Evolutionary conservation across 2,797 vertebrate species (phyloP), one percentile per base, ranked within the genome.

Genomic region (Phataginus tricuspis): DNA sequence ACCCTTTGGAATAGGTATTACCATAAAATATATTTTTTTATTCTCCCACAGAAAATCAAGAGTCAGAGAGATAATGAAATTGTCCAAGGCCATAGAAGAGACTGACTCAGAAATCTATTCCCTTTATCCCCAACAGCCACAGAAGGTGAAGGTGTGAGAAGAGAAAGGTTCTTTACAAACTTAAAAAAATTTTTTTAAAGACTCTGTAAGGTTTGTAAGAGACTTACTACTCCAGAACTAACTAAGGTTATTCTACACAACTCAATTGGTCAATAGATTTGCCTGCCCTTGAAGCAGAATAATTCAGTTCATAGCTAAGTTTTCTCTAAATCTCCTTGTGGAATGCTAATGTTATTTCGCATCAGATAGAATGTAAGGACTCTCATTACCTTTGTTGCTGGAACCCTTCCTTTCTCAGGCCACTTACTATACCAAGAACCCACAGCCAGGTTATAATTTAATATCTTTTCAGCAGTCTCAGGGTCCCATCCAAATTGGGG

Each of bases 271-370:
- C 90, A n/a, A 31, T 72, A 82, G 64, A 49, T 95, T 82, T 90
- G 92, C 18, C 49, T 83, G 29, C 18, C 45, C 68, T 59, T 86
- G 51, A 64, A 64, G 49, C 14, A 29, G 57, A 64, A 71, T 86
- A 92, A 64, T 79, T 90, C 64, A 71, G 19, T 92, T 85, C 53
- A 66, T 31, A 87, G 86, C 45, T 92, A 63, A 87, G 19, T 87
- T 91, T 83, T 80, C 55, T 80, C 49, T 83, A 88, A 88, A 91
- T 74, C 83, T 85, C 75, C 25, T 84, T 63, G 66, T 51, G 11
- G 63, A 96, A 82, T 88, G 53, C 27, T 83, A 69, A 78, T 74
- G 53, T 64, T 83, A 85, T 94, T 97, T 92, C 9, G 66, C 68
- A 75, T 49, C 86, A 79, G 92, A 59, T 21, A 82, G 78, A 89